Base-by-base conservation (phyloP, 2,797 vertebrate genomes). In the Halcyon chelicuti region DNA sequence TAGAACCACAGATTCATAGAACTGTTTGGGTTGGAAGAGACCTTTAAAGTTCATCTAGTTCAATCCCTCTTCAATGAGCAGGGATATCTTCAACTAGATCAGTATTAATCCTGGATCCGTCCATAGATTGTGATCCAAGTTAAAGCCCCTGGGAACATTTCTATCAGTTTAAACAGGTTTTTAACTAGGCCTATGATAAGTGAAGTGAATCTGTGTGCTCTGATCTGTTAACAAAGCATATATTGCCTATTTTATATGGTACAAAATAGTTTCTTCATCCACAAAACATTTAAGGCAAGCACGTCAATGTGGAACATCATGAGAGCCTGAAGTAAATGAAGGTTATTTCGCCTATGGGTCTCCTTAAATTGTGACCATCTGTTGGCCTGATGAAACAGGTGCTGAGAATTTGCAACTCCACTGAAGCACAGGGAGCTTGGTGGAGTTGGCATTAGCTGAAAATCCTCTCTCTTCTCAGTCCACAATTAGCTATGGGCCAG, bases 281-380 rank as follows among this genome's bases (percentile, higher is more conserved):
- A 76, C 31, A 54, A 87, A 90, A 18, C 14, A 19, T 78, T 90
- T 78, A 75, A 93, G n/a, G 42, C 70, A 84, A 71, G 29, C 37
- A 60, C 19, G 93, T 57, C 55, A 79, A 82, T 0, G 8, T 23
- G 37, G 63, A 95, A 57, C 52, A 61, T 71, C 29, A 8, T 57
- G 33, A 90, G 8, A 88, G 37, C 66, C 86, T 76, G 33, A 76
- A 95, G 73, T 60, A 90, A 93, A 90, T 49, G 60, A 57, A 84
- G 62, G 26, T 76, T 92, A 54, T 76, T 88, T 86, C 0, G 57
- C 79, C 60, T 63, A 21, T 73, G 60, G 77, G 76, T 94, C 1
- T 93, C 60, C 66, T 93, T 90, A 94, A 92, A 94, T 90, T 92
- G 39, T 63, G 63, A 74, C 95, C 93, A 94, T 94, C 90, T 95